Evolutionary conservation across 1,140 invertebrate species (phyloP).

Genomic region (Contarinia nasturtii): DNA sequence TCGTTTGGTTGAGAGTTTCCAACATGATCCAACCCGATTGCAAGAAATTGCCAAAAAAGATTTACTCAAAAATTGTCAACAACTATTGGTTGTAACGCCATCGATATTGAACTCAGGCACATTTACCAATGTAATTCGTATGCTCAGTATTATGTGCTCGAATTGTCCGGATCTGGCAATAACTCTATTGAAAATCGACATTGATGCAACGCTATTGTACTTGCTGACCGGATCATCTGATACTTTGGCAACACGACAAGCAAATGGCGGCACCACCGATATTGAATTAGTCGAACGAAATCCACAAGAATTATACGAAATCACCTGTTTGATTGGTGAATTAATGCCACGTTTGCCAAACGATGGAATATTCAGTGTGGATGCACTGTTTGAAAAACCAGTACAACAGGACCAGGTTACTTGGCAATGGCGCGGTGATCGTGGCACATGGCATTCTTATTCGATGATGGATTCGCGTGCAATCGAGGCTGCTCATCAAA

Average conservation of each 20-base stretch:
- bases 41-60: slow-evolving; percentile 91
- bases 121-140: slow-evolving; percentile 88
- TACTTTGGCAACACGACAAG: slow-evolving; percentile 22
- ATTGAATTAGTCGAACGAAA: slow-evolving; percentile 74
- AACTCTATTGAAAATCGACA: slow-evolving; percentile 79
- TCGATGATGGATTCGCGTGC: slow-evolving; percentile 42
- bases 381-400: slow-evolving; percentile 63
- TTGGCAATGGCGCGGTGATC: slow-evolving; percentile 94
- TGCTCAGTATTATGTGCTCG: slow-evolving; percentile 88
- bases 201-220: slow-evolving; percentile 83
- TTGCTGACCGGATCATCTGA: slow-evolving; percentile 70
- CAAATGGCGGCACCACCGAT: slow-evolving; percentile 25
- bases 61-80: slow-evolving; percentile 80
- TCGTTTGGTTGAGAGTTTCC: slow-evolving; percentile 89
- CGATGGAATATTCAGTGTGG: slow-evolving; percentile 87
- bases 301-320: slow-evolving; percentile 90
- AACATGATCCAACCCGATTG: slow-evolving; percentile 71
- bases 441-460: slow-evolving; percentile 56
- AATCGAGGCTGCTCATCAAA: slow-evolving; percentile 74
- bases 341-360: slow-evolving; percentile 84
- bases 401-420: slow-evolving; percentile 60
- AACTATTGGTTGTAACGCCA: slow-evolving; percentile 79
- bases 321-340: slow-evolving; percentile 88
- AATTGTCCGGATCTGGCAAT: slow-evolving; percentile 85
- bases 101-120: slow-evolving; percentile 82